Evolutionary conservation across 2,113 vertebrate genomes (phyloP).

Genomic region (Oncorhynchus nerka): DNA sequence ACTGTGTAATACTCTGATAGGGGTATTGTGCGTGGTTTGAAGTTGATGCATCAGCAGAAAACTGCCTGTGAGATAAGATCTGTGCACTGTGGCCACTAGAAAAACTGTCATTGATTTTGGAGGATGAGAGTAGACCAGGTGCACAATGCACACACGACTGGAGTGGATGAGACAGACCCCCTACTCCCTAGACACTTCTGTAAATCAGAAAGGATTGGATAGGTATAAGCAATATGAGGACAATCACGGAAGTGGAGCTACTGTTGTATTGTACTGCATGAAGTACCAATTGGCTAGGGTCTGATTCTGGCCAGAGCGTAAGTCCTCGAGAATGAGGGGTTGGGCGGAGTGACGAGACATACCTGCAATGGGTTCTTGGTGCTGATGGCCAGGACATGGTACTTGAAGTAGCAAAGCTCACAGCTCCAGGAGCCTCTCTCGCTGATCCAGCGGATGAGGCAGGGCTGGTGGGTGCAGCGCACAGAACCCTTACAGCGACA

Average conservation of each 20-base stretch:
- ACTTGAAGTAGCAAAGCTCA: constrained; percentile 94
- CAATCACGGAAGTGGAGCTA: too few species aligned
- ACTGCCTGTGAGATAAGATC: background rate
- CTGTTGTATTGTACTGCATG: too few species aligned
- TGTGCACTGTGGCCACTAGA: background rate
- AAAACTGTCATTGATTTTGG: background rate
- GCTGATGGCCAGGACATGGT: constrained; percentile 92
- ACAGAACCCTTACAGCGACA: constrained; percentile 88
- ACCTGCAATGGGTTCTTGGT: constrained; percentile 95
- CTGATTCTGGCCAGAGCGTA: too few species aligned
- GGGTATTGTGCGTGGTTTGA: too few species aligned
- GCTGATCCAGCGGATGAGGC: constrained; percentile 92
- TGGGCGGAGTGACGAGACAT: constrained; percentile 3
- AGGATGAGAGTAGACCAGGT: background rate
- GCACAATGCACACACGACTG: background rate
- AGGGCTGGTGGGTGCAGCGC: constrained; percentile 90
- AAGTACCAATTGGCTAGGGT: too few species aligned
- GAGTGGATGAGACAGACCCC: background rate
- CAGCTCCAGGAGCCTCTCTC: constrained; percentile 93
- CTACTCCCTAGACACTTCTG: background rate
- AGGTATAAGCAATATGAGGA: too few species aligned
- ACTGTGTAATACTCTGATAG: constrained; percentile 2
- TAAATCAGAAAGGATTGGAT: too few species aligned
- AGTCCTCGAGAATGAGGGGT: constrained; percentile 8
- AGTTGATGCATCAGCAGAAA: constrained; percentile 30